Evolutionary conservation across 2,888 invertebrate genomes (phyloP).

Genomic region (Ryuthela nishihirai): DNA sequence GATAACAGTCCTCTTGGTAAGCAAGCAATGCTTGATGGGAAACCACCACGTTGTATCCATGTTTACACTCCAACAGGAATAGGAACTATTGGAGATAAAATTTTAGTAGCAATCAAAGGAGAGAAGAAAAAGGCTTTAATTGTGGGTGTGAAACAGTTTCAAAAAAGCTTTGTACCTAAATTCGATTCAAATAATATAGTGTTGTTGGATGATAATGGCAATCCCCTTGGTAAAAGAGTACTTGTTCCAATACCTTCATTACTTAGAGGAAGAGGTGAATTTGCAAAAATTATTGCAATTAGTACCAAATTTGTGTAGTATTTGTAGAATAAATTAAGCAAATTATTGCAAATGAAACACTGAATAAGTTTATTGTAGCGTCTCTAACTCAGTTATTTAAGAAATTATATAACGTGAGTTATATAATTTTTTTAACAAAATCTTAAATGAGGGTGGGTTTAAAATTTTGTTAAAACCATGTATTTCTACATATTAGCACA

Average conservation of each 20-base stretch:
- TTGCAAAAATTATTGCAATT: slow-evolving; percentile 86
- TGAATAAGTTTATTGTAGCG: too few relatives aligned
- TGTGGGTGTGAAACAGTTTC: slow-evolving; percentile 79
- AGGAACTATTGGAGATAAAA: slow-evolving; percentile 72
- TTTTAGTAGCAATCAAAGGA: slow-evolving; percentile 89
- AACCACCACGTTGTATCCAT: slow-evolving; percentile 89
- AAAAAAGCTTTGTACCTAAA: slow-evolving; percentile 74
- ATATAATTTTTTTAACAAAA: too few relatives aligned
- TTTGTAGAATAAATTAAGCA: too few relatives aligned
- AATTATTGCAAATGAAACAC: too few relatives aligned
- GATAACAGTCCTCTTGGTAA: slow-evolving; percentile 96
- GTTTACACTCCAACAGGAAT: slow-evolving; percentile 72
- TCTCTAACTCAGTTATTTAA: too few relatives aligned
- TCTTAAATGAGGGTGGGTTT: too few relatives aligned
- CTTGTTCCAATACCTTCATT: slow-evolving; percentile 91
- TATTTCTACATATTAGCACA: too few relatives aligned
- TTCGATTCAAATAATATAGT: slow-evolving; percentile 96
- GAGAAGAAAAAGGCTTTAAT: slow-evolving; percentile 90
- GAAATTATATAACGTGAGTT: too few relatives aligned
- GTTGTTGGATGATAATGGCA: slow-evolving; percentile 88
- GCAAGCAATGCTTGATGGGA: slow-evolving; percentile 89
- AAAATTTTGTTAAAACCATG: too few relatives aligned
- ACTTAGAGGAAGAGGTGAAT: slow-evolving; percentile 78
- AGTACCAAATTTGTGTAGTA: slow-evolving; percentile 84
- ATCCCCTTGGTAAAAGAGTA: slow-evolving; percentile 91